Base-by-base conservation (phyloP, 2,113 vertebrate species). In the Lagopus leucura region DNA sequence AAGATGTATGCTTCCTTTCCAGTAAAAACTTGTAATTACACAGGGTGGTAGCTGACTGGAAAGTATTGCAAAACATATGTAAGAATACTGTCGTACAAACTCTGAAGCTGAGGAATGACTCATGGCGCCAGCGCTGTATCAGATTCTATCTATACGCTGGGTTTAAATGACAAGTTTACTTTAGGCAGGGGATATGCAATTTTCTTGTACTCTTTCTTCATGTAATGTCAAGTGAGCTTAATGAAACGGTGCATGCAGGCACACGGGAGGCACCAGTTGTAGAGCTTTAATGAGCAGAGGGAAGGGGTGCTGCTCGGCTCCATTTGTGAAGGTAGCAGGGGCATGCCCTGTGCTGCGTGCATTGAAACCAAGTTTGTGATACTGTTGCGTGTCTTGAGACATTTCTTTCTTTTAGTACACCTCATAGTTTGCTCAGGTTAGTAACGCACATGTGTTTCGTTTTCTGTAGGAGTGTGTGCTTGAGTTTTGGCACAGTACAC, bases 121-220 rank as follows among this genome's bases (percentile, higher is more conserved):
- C 96, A 96, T 54, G 82, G 72, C 1, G 1, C 84, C 89, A 91
- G 92, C 73, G 84, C 94, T 92, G 5, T 96, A 96, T 97, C 96
- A 89, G 94, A 94, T 92, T 92, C 95, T 96, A 94, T 95, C 96
- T 96, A 86, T 96, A 94, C 73, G 48, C 89, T 61, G 43, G 82
- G 61, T 81, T 96, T 97, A 97, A 97, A 96, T 96, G 95, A 95
- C 94, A 97, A 92, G 94, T 96, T 96, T 97, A 96, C 94, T 96
- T 96, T 95, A 94, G 95, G 75, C 69, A 92, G 65, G 82, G 82
- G 95, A 94, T 96, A 95, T 95, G 94, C 91, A 97, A 92, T 96
- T 97, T 95, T 95, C 95, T 91, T 95, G 89, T 93, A 92, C 93
- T 94, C 92, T 82, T 96, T 94, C 89, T 92, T 93, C 93, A 64